Evolutionary conservation across 2,888 invertebrate species (phyloP), one percentile per base, ranked within the genome.

Genomic region (Hylaea fasciaria): DNA sequence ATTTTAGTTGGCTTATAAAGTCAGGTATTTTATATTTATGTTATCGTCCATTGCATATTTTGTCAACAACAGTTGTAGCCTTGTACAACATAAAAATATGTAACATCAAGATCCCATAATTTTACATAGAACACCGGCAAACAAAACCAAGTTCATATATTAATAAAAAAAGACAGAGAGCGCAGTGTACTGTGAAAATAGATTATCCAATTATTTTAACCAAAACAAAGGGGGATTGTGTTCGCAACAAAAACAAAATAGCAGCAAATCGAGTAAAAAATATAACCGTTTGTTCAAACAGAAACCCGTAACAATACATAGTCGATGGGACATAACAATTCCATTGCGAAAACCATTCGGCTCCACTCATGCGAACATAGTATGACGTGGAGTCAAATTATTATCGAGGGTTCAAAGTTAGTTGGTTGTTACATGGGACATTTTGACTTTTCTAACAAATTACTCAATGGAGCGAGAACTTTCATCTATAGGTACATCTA

Each of bases 341-440:
- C 86, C 85, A 89, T 89, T 82, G 88, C 88, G 84, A 89, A 89
- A 87, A 82, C 85, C 88, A 89, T 89, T 88, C 80, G 78, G 75
- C 70, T 78, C 80, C 87, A 83, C 76, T 85, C 87, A 86, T 81
- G 84, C 85, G 87, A 78, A 83, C 85, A 85, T 84, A 88, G 83
- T 85, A 86, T 87, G 86, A 86, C 86, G 84, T 84, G 82, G 83
- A 83, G 80, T 80, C 81, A 81, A 89, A 88, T 90, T 89, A 89
- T 87, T 84, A 80, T 80, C 75, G 77, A 68, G 82, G 79, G 79
- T 73, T 73, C 69, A 66, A 72, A 76, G 43, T 35, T 52, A 43
- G 17, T 76, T 74, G 72, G 70, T 68, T 71, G 74, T 73, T 74
- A 77, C 74, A 73, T 66, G 71, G 70, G 75, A 74, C 73, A 66